phyloP scores from a whole-genome alignment of 2,113 vertebrate species.

The Pseudolaguvia tuberculata region DNA sequence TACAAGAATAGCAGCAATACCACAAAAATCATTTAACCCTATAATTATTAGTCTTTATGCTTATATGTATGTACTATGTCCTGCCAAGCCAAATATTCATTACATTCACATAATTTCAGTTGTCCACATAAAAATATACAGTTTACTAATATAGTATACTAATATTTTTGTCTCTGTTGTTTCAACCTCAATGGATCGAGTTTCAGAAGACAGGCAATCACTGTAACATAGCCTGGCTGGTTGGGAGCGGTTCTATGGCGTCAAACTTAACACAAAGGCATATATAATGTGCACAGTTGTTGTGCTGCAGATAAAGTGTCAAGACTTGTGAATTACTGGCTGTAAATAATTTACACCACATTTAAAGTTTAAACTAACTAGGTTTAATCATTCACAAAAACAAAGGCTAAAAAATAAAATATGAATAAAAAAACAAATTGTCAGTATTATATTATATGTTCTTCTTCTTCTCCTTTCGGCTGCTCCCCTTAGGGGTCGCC shows the following conservation, averaged over 20 bases:
- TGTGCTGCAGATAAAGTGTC: slow-evolving; percentile 54
- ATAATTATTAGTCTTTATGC: no score
- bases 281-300: slow-evolving; percentile 26
- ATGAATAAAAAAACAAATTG: background rate
- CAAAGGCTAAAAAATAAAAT: slow-evolving; percentile 32
- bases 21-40: no score
- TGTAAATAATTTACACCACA: slow-evolving; percentile 62
- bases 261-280: slow-evolving; percentile 35
- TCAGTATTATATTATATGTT: no score
- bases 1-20: no score
- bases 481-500: no score
- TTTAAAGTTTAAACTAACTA: slow-evolving; percentile 42
- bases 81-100: background rate
- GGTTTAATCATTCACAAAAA: slow-evolving; percentile 55
- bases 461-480: no score
- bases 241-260: slow-evolving; percentile 1
- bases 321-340: slow-evolving; percentile 53
- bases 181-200: slow-evolving; percentile 5
- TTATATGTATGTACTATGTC: no score
- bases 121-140: background rate
- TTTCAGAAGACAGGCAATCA: background rate
- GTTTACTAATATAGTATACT: background rate
- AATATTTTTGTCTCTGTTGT: background rate
- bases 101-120: background rate
- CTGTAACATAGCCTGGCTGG: slow-evolving; percentile 22